Conservation (phyloP, 2,797 vertebrate genomes). For the Simalia tracyae region DNA sequence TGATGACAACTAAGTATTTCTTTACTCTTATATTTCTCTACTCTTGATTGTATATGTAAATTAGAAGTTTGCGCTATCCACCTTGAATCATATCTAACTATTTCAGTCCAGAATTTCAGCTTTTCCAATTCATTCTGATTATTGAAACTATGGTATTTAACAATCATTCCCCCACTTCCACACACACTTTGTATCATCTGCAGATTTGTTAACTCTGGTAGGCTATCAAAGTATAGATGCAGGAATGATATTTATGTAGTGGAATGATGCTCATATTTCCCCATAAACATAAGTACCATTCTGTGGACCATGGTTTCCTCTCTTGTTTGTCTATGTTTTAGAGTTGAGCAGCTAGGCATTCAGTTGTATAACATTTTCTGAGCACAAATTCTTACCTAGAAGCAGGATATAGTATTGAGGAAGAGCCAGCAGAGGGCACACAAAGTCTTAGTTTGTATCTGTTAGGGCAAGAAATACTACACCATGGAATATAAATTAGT, state of each 20-base stretch:
- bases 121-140: neutral
- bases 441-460: neutral
- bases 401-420: conserved; percentile 21
- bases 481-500: neutral
- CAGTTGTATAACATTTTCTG: neutral
- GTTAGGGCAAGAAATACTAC: neutral
- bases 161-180: neutral
- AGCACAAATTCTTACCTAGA: neutral
- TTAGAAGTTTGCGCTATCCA: neutral
- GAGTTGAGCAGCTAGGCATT: neutral
- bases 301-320: neutral
- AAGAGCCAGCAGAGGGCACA: conserved; percentile 61
- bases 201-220: neutral
- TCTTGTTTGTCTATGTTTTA: neutral
- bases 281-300: neutral
- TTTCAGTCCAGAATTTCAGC: neutral
- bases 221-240: neutral
- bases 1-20: neutral
- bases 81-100: neutral
- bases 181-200: neutral
- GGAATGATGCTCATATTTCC: neutral
- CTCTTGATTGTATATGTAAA: no score
- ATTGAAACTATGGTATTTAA: neutral
- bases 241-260: neutral
- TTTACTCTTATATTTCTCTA: neutral